Conservation (phyloP, 1,140 invertebrate species). For the Drosophila parvula region DNA sequence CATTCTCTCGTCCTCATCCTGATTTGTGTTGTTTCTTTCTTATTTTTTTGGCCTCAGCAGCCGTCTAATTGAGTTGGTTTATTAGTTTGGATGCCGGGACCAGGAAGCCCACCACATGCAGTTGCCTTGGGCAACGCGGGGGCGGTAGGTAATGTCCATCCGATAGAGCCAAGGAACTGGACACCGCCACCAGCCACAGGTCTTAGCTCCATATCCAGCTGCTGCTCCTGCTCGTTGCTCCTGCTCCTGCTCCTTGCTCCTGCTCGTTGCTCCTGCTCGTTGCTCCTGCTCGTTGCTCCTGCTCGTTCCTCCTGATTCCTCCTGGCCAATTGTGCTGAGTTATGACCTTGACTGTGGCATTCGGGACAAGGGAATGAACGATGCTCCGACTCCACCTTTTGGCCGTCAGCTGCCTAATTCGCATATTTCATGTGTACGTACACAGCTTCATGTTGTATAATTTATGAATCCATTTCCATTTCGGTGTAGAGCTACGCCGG, state of each 20-base stretch:
- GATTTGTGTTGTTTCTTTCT: conserved; percentile 15
- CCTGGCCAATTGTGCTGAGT: conserved; percentile 37
- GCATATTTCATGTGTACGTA: conserved; percentile 45
- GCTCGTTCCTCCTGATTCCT: no score
- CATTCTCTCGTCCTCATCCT: not conserved
- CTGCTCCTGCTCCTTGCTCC: no score
- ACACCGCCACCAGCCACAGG: not conserved
- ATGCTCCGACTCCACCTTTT: not conserved
- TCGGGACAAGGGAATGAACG: not conserved
- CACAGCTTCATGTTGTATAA: conserved; percentile 61
- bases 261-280: no score
- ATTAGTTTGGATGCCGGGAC: conserved; percentile 57
- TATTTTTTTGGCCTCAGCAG: conserved; percentile 41
- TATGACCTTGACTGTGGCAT: conserved; percentile 24
- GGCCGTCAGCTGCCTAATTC: conserved; percentile 15
- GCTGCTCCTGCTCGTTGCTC: not conserved
- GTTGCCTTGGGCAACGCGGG: conserved; percentile 15
- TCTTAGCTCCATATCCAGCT: not conserved
- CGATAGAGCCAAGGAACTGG: conserved; percentile 20
- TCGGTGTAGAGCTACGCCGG: conserved; percentile 18
- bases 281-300: not conserved
- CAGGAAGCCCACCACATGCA: conserved; percentile 30
- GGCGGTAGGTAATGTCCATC: conserved; percentile 28
- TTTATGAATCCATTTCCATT: conserved; percentile 75
- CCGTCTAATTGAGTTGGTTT: conserved; percentile 73